Base-by-base conservation (phyloP, 2,888 invertebrate genomes). In the Morinoia aosen region DNA sequence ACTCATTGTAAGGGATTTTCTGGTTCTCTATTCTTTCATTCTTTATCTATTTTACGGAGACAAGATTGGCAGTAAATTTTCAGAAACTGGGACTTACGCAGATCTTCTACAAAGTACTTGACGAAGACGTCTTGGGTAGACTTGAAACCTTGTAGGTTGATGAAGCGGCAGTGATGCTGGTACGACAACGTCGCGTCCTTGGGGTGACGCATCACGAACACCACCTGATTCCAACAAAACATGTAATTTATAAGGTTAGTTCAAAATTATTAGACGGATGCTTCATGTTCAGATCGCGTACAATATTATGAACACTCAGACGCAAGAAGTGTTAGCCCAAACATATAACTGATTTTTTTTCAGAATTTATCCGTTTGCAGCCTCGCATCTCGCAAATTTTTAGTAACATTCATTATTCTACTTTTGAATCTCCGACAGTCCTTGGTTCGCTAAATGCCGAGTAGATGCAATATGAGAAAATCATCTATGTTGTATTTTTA, bases 141-240 rank as follows among this genome's bases (percentile, higher is more conserved):
- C 5, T 1, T 33, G 48, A 95, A 95, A n/a, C 64, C 95, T 5
- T 95, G 58, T 4, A 2, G 10, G 4, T 76, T 76, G 40, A 95
- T 33, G 10, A 95, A 39, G 19, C 95, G 48, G 95, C 95, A 64
- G 64, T 95, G 64, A 64, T 95, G 95, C n/a, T 64, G 95, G 64
- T 64, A 95, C 48, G 95, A 95, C 95, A 95, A 95, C 95, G 64
- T 40, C 1, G 16, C 58, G 40, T 95, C 95, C 40, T 95, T 95
- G 10, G 95, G 95, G 95, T 95, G 48, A 19, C 95, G 95, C 40
- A 64, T n/a, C 61, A 58, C 58, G 14, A 61, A 58, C 48, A 95
- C 64, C 64, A 95, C 95, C 95, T 95, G 64, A 16, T 25, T 10
- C 25, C 25, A 33, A 33, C 76, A 8, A 76, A 76, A 76, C 48